Conservation (phyloP, 2,113 vertebrate species). For the Hiodon alosoides region DNA sequence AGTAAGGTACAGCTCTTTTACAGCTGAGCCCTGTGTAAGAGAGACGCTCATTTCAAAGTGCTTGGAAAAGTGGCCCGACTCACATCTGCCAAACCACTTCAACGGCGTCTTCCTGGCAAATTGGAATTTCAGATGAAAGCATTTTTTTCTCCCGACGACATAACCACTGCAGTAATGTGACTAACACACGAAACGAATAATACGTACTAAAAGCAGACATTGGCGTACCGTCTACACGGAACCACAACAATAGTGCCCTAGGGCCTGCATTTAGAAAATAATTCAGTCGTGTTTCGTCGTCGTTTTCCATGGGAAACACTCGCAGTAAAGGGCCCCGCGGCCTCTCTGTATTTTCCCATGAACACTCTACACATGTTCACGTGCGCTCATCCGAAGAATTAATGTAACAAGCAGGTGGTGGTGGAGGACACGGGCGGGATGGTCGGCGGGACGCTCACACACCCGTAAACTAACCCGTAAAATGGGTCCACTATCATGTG, state of each 20-base stretch:
- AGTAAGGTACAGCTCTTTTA: slow-evolving; percentile 3
- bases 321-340: no score
- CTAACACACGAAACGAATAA: background rate
- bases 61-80: background rate
- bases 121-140: background rate
- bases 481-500: background rate
- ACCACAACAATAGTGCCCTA: background rate
- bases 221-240: background rate
- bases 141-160: background rate
- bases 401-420: no score
- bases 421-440: no score
- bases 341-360: no score
- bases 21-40: background rate
- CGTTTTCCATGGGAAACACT: no score
- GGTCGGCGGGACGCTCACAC: no score
- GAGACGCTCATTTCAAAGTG: no score
- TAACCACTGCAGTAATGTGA: background rate
- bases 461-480: background rate
- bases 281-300: no score
- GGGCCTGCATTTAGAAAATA: no score
- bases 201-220: background rate
- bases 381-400: no score
- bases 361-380: no score
- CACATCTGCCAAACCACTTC: slow-evolving; percentile 7
- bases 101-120: background rate